phyloP scores from a whole-genome alignment of 2,797 vertebrate species.

The Macropus fuliginosus region DNA sequence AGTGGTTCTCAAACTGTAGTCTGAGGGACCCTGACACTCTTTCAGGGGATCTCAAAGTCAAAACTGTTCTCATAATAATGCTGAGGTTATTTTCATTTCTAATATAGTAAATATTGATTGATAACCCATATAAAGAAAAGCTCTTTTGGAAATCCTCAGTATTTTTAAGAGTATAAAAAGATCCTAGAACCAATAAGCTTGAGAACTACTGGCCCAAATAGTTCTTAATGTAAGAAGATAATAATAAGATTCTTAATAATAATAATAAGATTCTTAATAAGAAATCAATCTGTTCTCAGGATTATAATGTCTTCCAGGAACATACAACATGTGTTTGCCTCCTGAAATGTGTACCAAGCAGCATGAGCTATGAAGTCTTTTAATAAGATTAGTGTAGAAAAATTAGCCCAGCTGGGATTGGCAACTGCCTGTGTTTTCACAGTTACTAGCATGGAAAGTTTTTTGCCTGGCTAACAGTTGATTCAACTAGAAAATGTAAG shows the following conservation, averaged over 20 bases:
- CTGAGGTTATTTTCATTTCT: neutral
- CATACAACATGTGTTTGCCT: neutral
- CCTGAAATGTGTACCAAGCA: neutral
- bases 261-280: neutral
- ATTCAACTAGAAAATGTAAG: neutral
- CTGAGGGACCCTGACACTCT: neutral
- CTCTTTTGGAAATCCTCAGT: neutral
- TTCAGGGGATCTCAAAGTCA: neutral
- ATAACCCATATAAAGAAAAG: neutral
- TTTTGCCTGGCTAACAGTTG: conserved; percentile 21
- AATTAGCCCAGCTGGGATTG: neutral
- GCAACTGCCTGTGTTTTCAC: neutral
- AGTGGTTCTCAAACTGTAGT: neutral
- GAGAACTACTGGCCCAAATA: neutral
- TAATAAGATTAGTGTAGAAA: conserved; percentile 15
- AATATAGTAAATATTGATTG: neutral
- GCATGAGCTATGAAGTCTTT: neutral
- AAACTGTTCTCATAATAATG: neutral
- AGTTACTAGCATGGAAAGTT: neutral
- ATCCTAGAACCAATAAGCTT: neutral
- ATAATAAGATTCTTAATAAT: neutral
- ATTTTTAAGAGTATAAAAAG: neutral
- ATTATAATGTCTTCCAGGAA: conserved; percentile 37
- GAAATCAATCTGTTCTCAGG: conserved; percentile 39
- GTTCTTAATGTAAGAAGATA: too few relatives aligned